Evolutionary conservation across 2,113 vertebrate species (phyloP).

Genomic region (Macquaria australasica): DNA sequence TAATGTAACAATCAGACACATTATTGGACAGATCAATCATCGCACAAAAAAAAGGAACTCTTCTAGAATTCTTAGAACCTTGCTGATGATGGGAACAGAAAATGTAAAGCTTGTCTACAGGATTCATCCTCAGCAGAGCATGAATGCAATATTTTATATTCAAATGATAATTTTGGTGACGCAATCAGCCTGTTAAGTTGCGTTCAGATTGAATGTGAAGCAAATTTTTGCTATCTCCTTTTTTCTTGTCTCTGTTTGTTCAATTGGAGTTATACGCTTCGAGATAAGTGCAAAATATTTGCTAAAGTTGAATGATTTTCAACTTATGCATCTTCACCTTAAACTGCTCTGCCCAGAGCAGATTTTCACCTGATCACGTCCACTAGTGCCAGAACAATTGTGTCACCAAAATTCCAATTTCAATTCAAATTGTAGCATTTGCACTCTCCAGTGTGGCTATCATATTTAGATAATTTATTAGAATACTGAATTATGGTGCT

Average conservation of each 20-base stretch:
- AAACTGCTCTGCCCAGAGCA: background rate
- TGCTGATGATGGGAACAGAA: background rate
- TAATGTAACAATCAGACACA: constrained; percentile 1
- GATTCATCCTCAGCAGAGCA: background rate
- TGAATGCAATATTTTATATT: background rate
- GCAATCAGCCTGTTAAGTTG: background rate
- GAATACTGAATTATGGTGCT: background rate
- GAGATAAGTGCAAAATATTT: background rate
- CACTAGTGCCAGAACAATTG: too few species aligned
- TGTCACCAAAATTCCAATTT: too few species aligned
- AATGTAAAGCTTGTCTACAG: background rate
- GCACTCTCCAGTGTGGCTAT: too few species aligned
- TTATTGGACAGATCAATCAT: background rate
- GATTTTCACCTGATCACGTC: background rate
- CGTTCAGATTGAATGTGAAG: background rate
- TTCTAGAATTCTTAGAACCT: background rate
- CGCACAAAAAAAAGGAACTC: background rate
- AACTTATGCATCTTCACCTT: background rate
- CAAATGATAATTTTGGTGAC: background rate
- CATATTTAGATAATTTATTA: too few species aligned
- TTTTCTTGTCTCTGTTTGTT: background rate
- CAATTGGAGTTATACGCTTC: background rate
- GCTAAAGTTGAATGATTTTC: background rate
- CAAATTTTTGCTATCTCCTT: background rate
- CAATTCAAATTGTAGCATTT: too few species aligned